These are phyloP conservation scores for Troilus luridus DNA, from an alignment of 2,888 invertebrate species.

Conservation along the genomic window DNA sequence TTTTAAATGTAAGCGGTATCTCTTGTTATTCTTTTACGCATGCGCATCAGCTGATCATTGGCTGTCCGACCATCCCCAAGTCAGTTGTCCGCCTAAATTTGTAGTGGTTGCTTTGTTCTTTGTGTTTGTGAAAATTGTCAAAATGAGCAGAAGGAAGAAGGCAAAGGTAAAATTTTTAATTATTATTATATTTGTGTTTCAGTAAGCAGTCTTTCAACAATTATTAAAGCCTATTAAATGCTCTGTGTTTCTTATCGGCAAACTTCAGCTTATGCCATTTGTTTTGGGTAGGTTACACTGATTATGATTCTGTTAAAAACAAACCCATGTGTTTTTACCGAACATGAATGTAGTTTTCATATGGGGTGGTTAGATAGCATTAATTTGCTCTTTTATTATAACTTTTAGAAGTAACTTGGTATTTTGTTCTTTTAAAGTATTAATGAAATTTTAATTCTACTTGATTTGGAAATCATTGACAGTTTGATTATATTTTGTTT, in stretches of 20 bases:
- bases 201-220: neutral
- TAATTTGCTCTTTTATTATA: too few relatives aligned
- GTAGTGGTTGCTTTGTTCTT: conserved; percentile 17
- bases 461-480: neutral
- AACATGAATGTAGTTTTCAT: neutral
- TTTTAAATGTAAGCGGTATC: conserved; percentile 21
- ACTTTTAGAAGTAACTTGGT: neutral
- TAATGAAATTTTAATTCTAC: neutral
- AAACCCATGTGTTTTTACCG: conserved; percentile 4
- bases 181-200: neutral
- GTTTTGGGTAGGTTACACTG: conserved; percentile 48
- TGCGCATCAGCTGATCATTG: conserved; percentile 23
- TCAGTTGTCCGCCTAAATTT: conserved; percentile 49
- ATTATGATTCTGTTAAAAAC: conserved; percentile 21
- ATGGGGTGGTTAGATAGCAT: neutral
- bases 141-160: conserved; percentile 61
- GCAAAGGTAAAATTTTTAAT: conserved; percentile 49
- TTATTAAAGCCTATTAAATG: neutral
- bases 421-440: neutral
- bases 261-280: conserved; percentile 30
- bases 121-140: conserved; percentile 23
- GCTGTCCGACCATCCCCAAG: neutral
- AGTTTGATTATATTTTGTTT: neutral
- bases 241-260: neutral
- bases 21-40: neutral